These are phyloP conservation scores for Jaculus jaculus DNA, from an alignment of 2,113 vertebrate species.

Conservation along the genomic window DNA sequence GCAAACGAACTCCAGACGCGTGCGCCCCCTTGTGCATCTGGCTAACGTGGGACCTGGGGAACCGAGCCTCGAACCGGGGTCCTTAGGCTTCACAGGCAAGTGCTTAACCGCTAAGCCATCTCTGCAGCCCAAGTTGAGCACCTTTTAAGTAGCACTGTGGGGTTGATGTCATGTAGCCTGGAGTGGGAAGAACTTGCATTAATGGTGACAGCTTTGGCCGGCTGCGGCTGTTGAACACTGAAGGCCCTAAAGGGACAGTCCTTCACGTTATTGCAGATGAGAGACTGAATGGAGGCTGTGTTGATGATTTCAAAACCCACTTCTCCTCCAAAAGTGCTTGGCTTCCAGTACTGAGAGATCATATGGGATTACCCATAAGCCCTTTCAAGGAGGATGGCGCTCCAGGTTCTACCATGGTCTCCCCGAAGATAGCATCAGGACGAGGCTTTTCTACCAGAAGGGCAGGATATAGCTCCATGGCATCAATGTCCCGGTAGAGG, in stretches of 20 bases:
- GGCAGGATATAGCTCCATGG: constrained; percentile 95
- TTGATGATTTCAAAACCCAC: constrained; percentile 95
- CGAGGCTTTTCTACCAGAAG: constrained; percentile 95
- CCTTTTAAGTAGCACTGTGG: constrained; percentile 93
- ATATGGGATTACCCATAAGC: constrained; percentile 97
- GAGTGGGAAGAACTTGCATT: constrained; percentile 90
- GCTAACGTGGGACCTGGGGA: no score
- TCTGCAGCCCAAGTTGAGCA: no score
- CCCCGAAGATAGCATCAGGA: constrained; percentile 92
- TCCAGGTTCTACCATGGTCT: constrained; percentile 98
- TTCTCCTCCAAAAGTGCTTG: constrained; percentile 96
- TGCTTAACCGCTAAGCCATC: no score
- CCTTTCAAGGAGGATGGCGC: constrained; percentile 97
- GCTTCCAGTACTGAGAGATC: constrained; percentile 98
- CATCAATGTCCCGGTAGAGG: constrained; percentile 94
- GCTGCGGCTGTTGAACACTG: constrained; percentile 86
- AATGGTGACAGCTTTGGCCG: constrained; percentile 85
- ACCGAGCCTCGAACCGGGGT: no score
- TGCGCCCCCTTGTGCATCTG: no score
- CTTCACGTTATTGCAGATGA: constrained; percentile 93
- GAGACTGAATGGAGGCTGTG: constrained; percentile 93
- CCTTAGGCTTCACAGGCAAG: no score
- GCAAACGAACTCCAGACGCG: no score
- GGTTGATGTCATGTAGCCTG: constrained; percentile 89
- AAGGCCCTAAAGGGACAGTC: constrained; percentile 94